Evolutionary conservation across 2,797 vertebrate genomes (phyloP), one percentile per base, ranked within the genome.

Genomic region (Molossus molossus): DNA sequence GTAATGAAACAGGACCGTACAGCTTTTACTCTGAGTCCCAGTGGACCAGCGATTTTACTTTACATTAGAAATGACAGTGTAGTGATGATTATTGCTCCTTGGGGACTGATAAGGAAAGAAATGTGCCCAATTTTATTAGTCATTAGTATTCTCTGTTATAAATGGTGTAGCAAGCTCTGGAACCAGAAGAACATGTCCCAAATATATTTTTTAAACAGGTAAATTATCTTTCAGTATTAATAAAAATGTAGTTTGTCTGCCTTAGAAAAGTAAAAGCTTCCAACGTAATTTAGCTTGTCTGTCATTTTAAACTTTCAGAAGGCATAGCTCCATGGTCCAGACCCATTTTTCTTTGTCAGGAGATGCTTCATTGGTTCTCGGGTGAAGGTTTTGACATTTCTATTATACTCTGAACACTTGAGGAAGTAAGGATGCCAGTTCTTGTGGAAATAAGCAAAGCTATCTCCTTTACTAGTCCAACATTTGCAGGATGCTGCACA

Each of bases 81-180:
- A 50, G 90, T 97, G 91, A 94, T 96, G 98, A 98, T 97, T 97
- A 96, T 96, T 95, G 92, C 84, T 97, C 97, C 96, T 94, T 27
- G 20, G 97, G 90, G 98, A 98, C 87, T 87, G 80, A 89, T 97
- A 90, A 96, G 92, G 96, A 73, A 94, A 87, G 98, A 95, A 97
- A 97, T 94, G 93, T 67, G 69, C 92, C 97, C 95, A 97, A 86
- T 98, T 98, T 96, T 96, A 84, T 75, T 72, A 75, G 95, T 97
- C 95, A 80, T 98, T 98, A 98, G 95, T 97, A 96, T 97, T 97
- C 96, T 94, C 82, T 23, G 1, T 67, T 90, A 84, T 94, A 95
- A 96, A 82, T 92, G 92, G 65, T 87, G 29, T 86, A 2, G 93
- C 70, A 81, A 96, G 84, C 94, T 95, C 89, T 69, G 48, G 89